These are phyloP conservation scores for Pterocles burchelli DNA, from an alignment of 2,113 vertebrate genomes.

Conservation along the genomic window DNA sequence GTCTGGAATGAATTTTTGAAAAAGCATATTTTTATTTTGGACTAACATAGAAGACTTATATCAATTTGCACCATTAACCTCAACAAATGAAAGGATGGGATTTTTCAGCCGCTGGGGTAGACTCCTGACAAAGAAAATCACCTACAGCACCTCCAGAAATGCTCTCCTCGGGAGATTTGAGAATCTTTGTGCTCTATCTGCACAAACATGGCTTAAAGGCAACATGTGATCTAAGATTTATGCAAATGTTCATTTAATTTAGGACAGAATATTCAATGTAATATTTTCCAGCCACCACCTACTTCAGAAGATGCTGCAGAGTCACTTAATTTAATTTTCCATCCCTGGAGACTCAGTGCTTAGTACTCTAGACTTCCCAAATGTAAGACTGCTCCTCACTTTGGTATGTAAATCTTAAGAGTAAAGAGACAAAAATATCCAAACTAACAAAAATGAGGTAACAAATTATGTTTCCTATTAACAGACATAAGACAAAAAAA, in stretches of 20 bases:
- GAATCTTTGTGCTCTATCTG: background rate
- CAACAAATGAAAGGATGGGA: background rate
- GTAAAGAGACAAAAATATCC: background rate
- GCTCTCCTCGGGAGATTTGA: background rate
- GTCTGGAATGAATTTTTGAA: background rate
- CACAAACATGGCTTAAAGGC: background rate
- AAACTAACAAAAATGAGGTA: background rate
- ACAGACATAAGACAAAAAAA: background rate
- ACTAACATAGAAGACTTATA: background rate
- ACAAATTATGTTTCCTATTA: background rate
- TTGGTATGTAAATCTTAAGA: background rate
- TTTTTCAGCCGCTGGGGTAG: background rate
- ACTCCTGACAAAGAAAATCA: background rate
- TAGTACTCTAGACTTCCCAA: background rate
- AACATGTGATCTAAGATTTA: background rate
- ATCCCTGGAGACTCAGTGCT: background rate
- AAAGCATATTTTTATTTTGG: background rate
- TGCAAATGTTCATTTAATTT: background rate
- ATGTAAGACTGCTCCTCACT: background rate
- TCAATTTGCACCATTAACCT: background rate
- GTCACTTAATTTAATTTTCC: background rate
- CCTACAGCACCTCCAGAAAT: background rate
- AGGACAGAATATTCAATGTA: background rate
- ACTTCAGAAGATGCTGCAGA: background rate
- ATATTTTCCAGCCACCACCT: background rate